Evolutionary conservation across 2,113 vertebrate genomes (phyloP), one percentile per base, ranked within the genome.

Genomic region (Hypocryptadius cinnamomeus): DNA sequence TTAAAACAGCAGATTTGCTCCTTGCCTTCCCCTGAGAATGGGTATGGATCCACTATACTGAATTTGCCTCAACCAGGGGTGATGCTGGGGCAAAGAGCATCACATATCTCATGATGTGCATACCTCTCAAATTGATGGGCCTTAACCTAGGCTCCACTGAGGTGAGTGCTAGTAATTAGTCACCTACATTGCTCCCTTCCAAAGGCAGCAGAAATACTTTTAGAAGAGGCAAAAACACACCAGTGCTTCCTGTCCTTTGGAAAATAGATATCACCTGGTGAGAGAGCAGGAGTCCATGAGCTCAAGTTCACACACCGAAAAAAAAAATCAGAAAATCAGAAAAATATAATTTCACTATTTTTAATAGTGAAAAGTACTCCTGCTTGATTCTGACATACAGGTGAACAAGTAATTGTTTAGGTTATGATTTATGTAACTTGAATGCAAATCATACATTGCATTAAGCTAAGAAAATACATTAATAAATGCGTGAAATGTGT

Each of bases 81-180:
- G 45, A 61, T 40, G 45, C 60, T 31, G 42, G 18, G 39, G 27
- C 27, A 85, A 81, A 70, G 18, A 35, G 8, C 40, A 21, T 56
- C 30, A 11, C 27, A 11, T 15, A 16, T 33, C 23, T 59, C 23
- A 64, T 5, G 4, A 25, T 9, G 9, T 4, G 40, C 0, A 0
- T 25, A 51, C 17, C 24, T 57, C n/a, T 23, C 7, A 53, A 80
- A 69, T 0, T 47, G 14, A 51, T 56, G 45, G 33, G 40, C n/a
- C 14, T 79, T 76, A 44, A 50, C 6, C 48, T 37, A 45, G 23
- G 6, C 39, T 84, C 44, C 50, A 24, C 15, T 12, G 54, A 77
- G 30, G 24, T 37, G 50, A 84, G 18, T 44, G 54, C 28, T 33
- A 28, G 22, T 14, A 70, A 86, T 37, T 37, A 71, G 17, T 54